Percentiles rank a stretch among this genome's conserved stretches.
Evolutionary conservation across 2,888 invertebrate species (phyloP).

Genomic region (Alcis repandata): DNA sequence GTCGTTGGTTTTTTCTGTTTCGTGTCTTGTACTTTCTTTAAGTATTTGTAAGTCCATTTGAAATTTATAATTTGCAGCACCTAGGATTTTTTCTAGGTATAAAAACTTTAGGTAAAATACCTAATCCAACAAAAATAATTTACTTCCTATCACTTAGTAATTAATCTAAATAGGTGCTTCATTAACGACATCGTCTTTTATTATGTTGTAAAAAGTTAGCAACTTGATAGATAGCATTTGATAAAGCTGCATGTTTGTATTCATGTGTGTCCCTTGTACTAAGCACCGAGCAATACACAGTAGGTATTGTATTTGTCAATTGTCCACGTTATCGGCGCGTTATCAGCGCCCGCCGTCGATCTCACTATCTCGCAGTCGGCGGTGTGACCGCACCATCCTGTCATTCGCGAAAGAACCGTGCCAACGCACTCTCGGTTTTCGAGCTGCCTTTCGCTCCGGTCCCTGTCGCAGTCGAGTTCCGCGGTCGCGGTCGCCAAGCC

Average conservation of each 20-base stretch:
- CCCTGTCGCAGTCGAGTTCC: conserved; percentile 69
- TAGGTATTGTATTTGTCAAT: conserved; percentile 54
- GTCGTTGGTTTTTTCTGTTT: neutral
- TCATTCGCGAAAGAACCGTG: conserved; percentile 79
- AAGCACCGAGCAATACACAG: conserved; percentile 24
- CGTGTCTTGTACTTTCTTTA: neutral
- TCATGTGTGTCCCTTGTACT: conserved; percentile 17
- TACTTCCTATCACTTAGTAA: neutral
- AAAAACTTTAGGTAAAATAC: neutral
- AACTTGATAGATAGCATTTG: conserved; percentile 10
- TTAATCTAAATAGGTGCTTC: conserved; percentile 16
- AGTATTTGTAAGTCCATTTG: neutral
- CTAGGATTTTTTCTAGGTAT: too few species aligned
- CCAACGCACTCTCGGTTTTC: conserved; percentile 80
- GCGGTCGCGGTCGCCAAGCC: conserved; percentile 66
- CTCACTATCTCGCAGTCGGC: conserved; percentile 74
- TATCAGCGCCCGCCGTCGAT: conserved; percentile 78
- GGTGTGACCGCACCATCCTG: conserved; percentile 72
- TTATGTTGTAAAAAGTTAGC: conserved; percentile 3
- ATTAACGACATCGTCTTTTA: conserved; percentile 7
- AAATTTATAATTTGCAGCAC: neutral
- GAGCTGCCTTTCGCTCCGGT: conserved; percentile 76
- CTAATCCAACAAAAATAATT: conserved; percentile 1
- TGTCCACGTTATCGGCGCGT: conserved; percentile 70
- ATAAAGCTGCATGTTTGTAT: conserved; percentile 25